Base-by-base conservation (phyloP, 2,797 vertebrate genomes). In the Argyrosomus regius region DNA sequence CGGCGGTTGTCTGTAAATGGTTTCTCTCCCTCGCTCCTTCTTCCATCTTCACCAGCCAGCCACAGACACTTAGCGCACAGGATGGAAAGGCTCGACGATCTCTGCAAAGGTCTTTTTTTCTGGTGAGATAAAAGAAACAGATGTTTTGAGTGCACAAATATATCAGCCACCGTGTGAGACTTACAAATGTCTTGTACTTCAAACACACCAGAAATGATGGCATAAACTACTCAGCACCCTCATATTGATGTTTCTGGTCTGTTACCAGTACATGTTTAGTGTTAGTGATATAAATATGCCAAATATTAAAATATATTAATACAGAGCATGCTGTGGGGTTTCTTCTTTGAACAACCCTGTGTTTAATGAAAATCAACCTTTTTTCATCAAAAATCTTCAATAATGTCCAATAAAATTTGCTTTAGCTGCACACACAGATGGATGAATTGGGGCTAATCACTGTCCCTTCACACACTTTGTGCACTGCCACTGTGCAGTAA, bases 71-170 rank as follows among this genome's bases (percentile, higher is more conserved):
- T 93, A 99, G 87, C 95, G 97, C 26, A 97, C 4, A 0, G 98
- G 96, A 85, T 89, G 0, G 88, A 98, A 99, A 11, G 96, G 92
- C 83, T 98, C 97, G 52, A 95, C 52, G 28, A 98, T 90, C 77
- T 97, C 95, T 45, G 95, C 92, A 41, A 96, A 94, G 13, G 86
- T 97, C 89, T 83, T 97, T 87, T 92, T 96, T 13, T 96, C 97
- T 99, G 87, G n/a, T 72, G 62, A 70, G 48, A 89, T 2, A 43
- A 60, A 88, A 80, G 2, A 59, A 72, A 76, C 1, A 28, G 31
- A 59, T 49, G 3, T 54, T 69, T 56, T 14, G 11, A 56, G 52
- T 22, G 24, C 31, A 39, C 35, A 39, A 39, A 39, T 39, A 39
- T 35, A 35, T 2, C 35, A 35, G 35, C 35, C 35, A 35, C 8